Conservation (phyloP, 2,797 vertebrate species). For the Etheostoma nigrum region DNA sequence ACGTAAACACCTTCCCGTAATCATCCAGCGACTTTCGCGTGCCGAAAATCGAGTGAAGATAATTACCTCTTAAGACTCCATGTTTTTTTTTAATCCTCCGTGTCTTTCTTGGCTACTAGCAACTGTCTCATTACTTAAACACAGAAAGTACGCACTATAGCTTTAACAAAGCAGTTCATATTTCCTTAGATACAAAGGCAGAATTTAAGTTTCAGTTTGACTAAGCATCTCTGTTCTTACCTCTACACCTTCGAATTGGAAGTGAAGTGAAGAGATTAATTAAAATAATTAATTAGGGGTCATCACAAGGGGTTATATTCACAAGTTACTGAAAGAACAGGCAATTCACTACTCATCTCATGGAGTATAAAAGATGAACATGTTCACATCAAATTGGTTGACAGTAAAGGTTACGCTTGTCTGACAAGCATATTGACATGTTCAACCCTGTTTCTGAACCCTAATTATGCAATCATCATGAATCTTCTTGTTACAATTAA, state of each 20-base stretch:
- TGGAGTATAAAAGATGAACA: slow-evolving; percentile 6
- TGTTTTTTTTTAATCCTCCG: no score
- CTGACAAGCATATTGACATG: not conserved
- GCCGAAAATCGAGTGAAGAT: no score
- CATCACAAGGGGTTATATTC: slow-evolving; percentile 1
- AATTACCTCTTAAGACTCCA: no score
- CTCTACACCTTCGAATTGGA: not conserved
- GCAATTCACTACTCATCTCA: slow-evolving; percentile 11
- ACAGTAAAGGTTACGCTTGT: slow-evolving; percentile 2
- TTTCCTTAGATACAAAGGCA: not conserved
- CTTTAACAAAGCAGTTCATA: not conserved
- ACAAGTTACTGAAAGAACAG: slow-evolving; percentile 3
- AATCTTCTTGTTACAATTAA: slow-evolving; percentile 42
- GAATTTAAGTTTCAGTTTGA: not conserved
- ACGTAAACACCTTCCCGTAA: no score
- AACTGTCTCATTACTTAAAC: no score
- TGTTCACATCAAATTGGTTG: slow-evolving; percentile 16
- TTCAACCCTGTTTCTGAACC: not conserved
- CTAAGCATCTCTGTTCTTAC: not conserved
- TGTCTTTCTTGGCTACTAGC: no score
- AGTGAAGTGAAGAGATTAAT: not conserved
- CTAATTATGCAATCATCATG: not conserved
- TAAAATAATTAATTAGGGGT: slow-evolving; percentile 4
- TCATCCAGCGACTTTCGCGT: no score
- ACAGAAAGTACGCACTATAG: no score